Evolutionary conservation across 2,888 invertebrate species (phyloP).

Genomic region (Parnassius apollo): DNA sequence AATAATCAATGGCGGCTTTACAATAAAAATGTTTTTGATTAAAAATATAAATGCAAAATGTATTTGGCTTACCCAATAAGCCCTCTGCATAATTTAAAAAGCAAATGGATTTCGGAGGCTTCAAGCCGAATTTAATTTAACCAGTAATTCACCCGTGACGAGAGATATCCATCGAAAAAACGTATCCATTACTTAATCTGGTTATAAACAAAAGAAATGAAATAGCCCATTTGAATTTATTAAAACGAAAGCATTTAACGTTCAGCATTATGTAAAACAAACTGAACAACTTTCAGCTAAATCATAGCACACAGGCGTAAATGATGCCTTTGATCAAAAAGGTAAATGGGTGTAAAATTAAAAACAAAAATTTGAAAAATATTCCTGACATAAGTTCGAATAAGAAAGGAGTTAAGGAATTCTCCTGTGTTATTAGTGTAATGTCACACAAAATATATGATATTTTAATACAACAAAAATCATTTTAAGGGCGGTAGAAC

Average conservation of each 20-base stretch:
- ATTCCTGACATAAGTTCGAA: no score
- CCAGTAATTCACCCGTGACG: slow-evolving; percentile 60
- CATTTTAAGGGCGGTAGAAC: no score
- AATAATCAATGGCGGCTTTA: slow-evolving; percentile 27
- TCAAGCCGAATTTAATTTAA: slow-evolving; percentile 64
- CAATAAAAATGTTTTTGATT: slow-evolving; percentile 42
- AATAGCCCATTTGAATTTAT: neutral
- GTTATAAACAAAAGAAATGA: slow-evolving; percentile 40
- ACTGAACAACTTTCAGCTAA: neutral
- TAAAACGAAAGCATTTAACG: slow-evolving; percentile 3
- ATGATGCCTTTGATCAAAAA: no score
- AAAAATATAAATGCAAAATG: slow-evolving; percentile 44
- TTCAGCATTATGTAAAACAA: neutral
- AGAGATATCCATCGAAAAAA: slow-evolving; percentile 48
- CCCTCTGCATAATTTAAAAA: slow-evolving; percentile 74
- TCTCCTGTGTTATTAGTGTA: no score
- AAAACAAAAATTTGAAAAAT: no score
- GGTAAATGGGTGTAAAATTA: no score
- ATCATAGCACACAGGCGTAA: no score
- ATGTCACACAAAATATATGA: no score
- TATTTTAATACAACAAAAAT: no score
- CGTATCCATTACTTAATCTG: slow-evolving; percentile 40
- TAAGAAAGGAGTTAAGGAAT: no score
- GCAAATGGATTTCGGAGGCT: slow-evolving; percentile 60
- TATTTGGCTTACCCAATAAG: slow-evolving; percentile 59